Evolutionary conservation across 1,140 invertebrate genomes (phyloP), one percentile per base, ranked within the genome.

Genomic region (Procambarus clarkii): DNA sequence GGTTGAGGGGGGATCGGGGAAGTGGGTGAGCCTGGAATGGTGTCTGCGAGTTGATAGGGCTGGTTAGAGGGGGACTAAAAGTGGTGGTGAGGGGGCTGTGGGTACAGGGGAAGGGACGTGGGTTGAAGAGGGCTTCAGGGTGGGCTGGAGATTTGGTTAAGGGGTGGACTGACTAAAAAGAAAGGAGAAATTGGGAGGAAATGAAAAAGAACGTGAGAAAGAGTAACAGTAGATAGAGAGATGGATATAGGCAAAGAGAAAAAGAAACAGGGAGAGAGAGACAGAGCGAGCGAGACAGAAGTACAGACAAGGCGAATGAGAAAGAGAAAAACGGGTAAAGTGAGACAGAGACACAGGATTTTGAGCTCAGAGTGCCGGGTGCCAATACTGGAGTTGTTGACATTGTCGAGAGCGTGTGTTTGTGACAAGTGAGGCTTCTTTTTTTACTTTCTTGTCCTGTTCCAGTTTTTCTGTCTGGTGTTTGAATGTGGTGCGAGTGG

Each of bases 241-340:
- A 8, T n/a, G 44, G 76, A 80, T n/a, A 88, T 44, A 76, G n/a
- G 64, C 46, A 74, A 71, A 85, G 48, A 76, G 3, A 50, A 45
- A 45, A 50, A 64, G 64, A 50, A 44, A 45, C 2, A 58, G n/a
- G 8, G 13, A 54, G n/a, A 58, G 80, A 34, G 46, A 82, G 80
- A 45, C 13, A 34, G 54, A 81, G 3, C 3, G 79, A 34, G 46
- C 15, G 3, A 4, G 5, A 64, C 3, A 83, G 50, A 45, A 64
- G 11, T 11, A 46, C 18, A 69, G 48, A 11, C 74, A 76, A 11
- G 60, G 48, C 3, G 74, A 21, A 44, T 46, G 54, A 81, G 78
- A 81, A 34, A 88, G 86, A 81, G 58, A 83, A 4, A 84, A n/a
- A 83, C 45, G 82, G 58, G 34, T 24, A 84, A 24, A 83, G 82